These are phyloP conservation scores for Ophioninae sp. DNA, from an alignment of 2,888 invertebrate genomes.

Conservation along the genomic window DNA sequence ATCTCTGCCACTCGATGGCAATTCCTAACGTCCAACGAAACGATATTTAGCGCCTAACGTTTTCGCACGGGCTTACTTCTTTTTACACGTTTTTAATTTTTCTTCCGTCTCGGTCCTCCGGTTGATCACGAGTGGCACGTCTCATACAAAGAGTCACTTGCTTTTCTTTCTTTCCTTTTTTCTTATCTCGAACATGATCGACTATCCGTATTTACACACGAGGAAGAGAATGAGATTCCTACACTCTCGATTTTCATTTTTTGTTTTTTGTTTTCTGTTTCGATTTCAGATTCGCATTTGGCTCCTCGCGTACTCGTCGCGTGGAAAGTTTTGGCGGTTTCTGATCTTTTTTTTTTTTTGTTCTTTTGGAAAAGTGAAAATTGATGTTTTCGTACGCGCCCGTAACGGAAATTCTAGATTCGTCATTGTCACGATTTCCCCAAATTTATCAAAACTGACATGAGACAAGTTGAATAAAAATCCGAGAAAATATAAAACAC, in stretches of 20 bases:
- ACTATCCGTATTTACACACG: constrained; percentile 47
- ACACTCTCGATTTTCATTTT: background rate
- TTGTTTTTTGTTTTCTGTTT: background rate
- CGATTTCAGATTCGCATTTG: background rate
- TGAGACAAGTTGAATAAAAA: too few relatives aligned
- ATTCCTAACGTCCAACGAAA: background rate
- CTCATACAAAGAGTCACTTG: constrained; percentile 30
- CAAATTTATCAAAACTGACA: too few relatives aligned
- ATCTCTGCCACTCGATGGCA: constrained; percentile 8
- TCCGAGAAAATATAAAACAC: too few relatives aligned
- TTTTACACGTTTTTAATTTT: background rate
- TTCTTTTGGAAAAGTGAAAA: background rate
- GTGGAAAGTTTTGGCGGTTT: constrained; percentile 16
- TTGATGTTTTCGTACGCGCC: background rate
- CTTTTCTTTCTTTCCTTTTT: constrained; percentile 8
- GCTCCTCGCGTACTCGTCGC: background rate
- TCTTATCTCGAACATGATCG: constrained; percentile 15
- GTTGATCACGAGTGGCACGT: constrained; percentile 23
- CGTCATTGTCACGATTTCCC: background rate
- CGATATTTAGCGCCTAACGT: background rate
- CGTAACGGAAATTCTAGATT: background rate
- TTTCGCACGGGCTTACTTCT: background rate
- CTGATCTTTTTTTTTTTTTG: background rate
- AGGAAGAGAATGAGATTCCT: constrained; percentile 53
- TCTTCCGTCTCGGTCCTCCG: constrained; percentile 4